Base-by-base conservation (phyloP, 2,797 vertebrate genomes). In the Serranus cabrilla region DNA sequence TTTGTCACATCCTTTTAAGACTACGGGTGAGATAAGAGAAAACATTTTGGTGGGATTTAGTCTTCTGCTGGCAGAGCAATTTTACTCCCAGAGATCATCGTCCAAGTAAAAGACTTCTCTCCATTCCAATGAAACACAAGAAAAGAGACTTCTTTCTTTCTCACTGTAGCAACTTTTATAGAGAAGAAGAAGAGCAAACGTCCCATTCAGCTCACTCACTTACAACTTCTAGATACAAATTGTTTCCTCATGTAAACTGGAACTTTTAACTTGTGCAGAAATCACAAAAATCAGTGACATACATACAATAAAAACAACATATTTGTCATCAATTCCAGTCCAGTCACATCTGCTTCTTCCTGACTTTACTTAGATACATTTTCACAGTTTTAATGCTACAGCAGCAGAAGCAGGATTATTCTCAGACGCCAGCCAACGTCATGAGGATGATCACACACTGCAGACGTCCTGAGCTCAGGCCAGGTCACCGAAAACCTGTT, bases 341-440 rank as follows among this genome's bases (percentile, higher is more conserved):
- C 12, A 40, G 1, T n/a, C 42, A 59, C 11, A 42, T 8, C 18
- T 34, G 8, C 13, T 56, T 80, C 0, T 20, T 8, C 25, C 5
- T 25, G 0, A 60, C 6, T 51, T 27, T 1, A 18, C 8, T 57
- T 2, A 43, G n/a, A 39, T 43, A 1, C 5, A 14, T 13, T 17
- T 34, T 17, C 12, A 49, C 45, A 21, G 61, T 37, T 59, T 52
- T 39, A 54, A 45, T 5, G 14, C 25, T 7, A 10, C 56, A 39
- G 68, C 55, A 60, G 62, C 40, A 45, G 46, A 1, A 40, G 62
- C 17, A 58, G 62, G 59, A 18, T 52, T 43, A 55, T 59, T 56
- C 82, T 82, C 80, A 64, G 74, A 77, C 78, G 79, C 82, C 90
- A 82, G 82, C 89, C 83, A 90, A 85, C 86, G 79, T 87, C 60